phyloP scores from a whole-genome alignment of 2,888 invertebrate genomes.

The Cryptocephalus moraei region DNA sequence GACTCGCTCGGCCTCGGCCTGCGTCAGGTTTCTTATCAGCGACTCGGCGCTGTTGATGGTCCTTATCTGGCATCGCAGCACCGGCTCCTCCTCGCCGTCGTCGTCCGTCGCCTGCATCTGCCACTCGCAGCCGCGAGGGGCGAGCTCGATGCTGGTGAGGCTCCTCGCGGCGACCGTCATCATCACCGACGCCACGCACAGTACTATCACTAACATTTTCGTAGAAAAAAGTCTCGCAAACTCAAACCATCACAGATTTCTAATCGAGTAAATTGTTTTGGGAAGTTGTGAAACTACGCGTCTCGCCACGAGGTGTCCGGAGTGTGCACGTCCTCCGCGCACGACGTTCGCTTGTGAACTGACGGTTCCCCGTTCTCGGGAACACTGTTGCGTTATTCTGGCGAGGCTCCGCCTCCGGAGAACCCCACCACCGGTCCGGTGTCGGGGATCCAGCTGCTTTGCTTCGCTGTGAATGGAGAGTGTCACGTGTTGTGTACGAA shows the following conservation, averaged over 20 bases:
- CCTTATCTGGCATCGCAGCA: slow-evolving; percentile 59
- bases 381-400: slow-evolving; percentile 25
- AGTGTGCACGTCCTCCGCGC: slow-evolving; percentile 9
- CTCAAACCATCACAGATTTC: slow-evolving; percentile 19
- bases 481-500: slow-evolving; percentile 30
- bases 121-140: slow-evolving; percentile 65
- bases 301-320: too few species aligned
- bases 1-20: slow-evolving; percentile 57
- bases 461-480: slow-evolving; percentile 31
- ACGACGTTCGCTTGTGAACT: slow-evolving; percentile 19
- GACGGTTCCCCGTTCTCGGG: slow-evolving; percentile 13
- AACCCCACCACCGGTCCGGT: slow-evolving; percentile 23
- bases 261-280: background rate
- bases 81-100: slow-evolving; percentile 43
- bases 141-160: slow-evolving; percentile 44
- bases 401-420: slow-evolving; percentile 30
- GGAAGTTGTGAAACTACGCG: background rate
- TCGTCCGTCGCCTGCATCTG: slow-evolving; percentile 46
- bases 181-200: slow-evolving; percentile 19
- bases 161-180: slow-evolving; percentile 26
- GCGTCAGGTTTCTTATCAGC: slow-evolving; percentile 58
- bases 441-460: slow-evolving; percentile 29
- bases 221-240: slow-evolving; percentile 3
- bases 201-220: slow-evolving; percentile 19
- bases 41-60: slow-evolving; percentile 61